phyloP scores from a whole-genome alignment of 1,140 invertebrate species.

The Eueides isabella region DNA sequence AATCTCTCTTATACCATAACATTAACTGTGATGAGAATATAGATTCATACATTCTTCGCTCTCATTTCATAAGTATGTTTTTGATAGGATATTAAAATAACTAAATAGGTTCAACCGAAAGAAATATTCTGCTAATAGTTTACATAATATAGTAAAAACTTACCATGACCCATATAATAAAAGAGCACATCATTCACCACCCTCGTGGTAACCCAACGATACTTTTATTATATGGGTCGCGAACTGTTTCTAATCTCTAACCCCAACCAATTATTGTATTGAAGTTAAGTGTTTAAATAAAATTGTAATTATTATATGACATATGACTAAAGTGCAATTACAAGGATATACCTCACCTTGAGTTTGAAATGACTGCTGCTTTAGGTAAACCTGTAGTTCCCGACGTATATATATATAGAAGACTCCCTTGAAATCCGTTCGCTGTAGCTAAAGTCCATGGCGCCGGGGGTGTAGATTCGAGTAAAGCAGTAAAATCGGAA shows the following conservation, averaged over 20 bases:
- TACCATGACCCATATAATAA: too few species aligned
- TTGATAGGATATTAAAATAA: too few species aligned
- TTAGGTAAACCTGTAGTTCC: slow-evolving; percentile 96
- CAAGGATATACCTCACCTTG: slow-evolving; percentile 77
- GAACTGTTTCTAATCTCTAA: too few species aligned
- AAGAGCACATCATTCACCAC: too few species aligned
- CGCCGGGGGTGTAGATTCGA: slow-evolving; percentile 64
- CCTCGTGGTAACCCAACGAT: too few species aligned
- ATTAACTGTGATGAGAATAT: neutral
- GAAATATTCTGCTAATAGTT: too few species aligned
- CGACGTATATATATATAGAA: slow-evolving; percentile 94
- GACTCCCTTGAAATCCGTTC: slow-evolving; percentile 69
- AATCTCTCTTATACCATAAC: neutral
- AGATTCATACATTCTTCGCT: too few species aligned
- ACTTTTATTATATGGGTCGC: too few species aligned
- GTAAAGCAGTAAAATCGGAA: slow-evolving; percentile 59
- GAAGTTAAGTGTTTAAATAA: neutral
- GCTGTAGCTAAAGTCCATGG: slow-evolving; percentile 75
- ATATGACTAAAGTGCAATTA: neutral
- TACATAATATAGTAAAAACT: too few species aligned
- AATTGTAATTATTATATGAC: neutral
- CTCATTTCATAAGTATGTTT: too few species aligned
- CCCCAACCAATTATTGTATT: too few species aligned
- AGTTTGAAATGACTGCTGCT: slow-evolving; percentile 92
- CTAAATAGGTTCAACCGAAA: too few species aligned